Percentiles rank a stretch among this genome's conserved stretches.
Evolutionary conservation across 2,113 vertebrate species (phyloP).

Genomic region (Crotalus horridus): DNA sequence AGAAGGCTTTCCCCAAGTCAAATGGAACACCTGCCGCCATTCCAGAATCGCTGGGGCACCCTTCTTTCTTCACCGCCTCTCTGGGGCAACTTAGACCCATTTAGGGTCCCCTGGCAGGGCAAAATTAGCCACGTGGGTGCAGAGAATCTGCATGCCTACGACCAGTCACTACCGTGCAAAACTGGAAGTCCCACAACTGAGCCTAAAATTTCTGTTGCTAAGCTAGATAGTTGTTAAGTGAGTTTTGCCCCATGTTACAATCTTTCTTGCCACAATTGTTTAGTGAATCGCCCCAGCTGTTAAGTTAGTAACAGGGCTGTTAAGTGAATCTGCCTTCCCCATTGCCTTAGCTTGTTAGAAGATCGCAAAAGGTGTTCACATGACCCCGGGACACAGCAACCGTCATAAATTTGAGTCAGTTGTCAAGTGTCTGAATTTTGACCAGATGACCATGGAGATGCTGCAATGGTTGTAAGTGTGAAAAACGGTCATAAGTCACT

Average conservation of each 20-base stretch:
- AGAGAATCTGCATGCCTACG: too few species aligned
- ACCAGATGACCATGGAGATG: background rate
- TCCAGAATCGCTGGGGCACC: too few species aligned
- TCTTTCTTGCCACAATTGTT: background rate
- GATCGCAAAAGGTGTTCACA: background rate
- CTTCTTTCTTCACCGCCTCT: too few species aligned
- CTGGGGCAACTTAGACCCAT: too few species aligned
- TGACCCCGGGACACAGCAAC: background rate
- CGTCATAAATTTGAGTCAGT: background rate
- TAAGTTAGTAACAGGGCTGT: background rate
- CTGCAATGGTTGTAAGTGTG: background rate
- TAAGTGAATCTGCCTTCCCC: background rate
- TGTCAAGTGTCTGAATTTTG: background rate
- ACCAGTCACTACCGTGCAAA: too few species aligned
- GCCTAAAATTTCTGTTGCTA: background rate
- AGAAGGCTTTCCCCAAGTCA: too few species aligned
- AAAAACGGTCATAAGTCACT: background rate
- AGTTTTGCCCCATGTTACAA: background rate
- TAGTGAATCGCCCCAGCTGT: background rate
- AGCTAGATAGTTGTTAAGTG: background rate
- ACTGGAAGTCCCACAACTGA: too few species aligned
- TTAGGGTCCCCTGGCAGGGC: too few species aligned
- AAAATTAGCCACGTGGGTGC: too few species aligned
- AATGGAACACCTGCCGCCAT: too few species aligned
- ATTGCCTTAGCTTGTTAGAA: background rate